Evolutionary conservation across 2,797 vertebrate genomes (phyloP).

Genomic region (Brachymystax lenok): DNA sequence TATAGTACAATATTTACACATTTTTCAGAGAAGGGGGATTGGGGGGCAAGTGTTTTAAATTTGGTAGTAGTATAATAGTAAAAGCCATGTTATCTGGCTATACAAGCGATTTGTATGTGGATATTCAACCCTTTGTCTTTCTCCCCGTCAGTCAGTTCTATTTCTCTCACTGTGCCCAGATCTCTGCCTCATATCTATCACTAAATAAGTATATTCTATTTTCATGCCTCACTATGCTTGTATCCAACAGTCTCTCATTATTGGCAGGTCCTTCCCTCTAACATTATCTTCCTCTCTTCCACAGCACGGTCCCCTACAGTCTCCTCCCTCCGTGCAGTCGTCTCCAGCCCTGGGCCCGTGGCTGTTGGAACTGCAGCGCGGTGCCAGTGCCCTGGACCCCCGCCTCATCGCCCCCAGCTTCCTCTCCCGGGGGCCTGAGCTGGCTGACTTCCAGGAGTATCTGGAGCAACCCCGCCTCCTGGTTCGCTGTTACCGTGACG

Average conservation of each 20-base stretch:
- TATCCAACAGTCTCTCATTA: not conserved
- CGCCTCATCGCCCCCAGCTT: constrained; percentile 77
- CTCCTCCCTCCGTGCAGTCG: constrained; percentile 78
- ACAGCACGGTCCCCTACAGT: constrained; percentile 52
- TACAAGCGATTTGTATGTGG: not conserved
- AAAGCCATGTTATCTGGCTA: not conserved
- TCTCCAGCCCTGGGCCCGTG: constrained; percentile 58
- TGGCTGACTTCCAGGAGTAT: constrained; percentile 76
- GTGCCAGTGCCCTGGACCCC: constrained; percentile 53
- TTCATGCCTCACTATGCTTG: not conserved
- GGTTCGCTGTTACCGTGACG: constrained; percentile 76
- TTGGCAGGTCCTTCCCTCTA: not conserved
- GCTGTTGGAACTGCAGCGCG: constrained; percentile 68
- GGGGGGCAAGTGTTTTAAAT: too few relatives aligned
- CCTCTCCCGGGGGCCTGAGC: constrained; percentile 76
- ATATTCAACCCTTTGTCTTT: not conserved
- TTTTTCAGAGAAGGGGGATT: too few relatives aligned
- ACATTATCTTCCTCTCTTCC: not conserved
- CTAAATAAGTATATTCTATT: not conserved
- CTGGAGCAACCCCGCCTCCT: constrained; percentile 79
- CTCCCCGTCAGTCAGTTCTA: not conserved
- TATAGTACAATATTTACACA: too few relatives aligned
- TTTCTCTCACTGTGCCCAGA: not conserved
- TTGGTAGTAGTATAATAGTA: too few relatives aligned
- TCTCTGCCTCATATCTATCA: not conserved